Evolutionary conservation across 2,797 vertebrate genomes (phyloP).

Genomic region (Astyanax mexicanus): DNA sequence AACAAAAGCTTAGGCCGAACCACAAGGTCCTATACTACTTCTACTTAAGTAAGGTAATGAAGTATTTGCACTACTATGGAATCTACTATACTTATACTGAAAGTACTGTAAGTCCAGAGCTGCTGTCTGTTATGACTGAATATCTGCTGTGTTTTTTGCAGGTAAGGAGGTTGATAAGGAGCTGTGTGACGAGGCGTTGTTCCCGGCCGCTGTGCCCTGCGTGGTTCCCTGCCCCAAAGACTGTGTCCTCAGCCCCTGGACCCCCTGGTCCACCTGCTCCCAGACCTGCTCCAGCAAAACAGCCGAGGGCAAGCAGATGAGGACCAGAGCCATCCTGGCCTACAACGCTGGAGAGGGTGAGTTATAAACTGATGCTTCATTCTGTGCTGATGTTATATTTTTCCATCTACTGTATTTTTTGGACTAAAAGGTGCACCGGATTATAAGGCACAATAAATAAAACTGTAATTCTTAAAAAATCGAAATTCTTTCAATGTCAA

Average conservation of each 20-base stretch:
- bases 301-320: conserved; percentile 92
- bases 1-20: no score
- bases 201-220: conserved; percentile 84
- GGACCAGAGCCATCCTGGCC: conserved; percentile 91
- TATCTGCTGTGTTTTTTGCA: conserved; percentile 57
- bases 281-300: conserved; percentile 98
- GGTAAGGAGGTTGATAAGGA: conserved; percentile 84
- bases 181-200: conserved; percentile 84
- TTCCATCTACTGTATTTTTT: no score
- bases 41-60: no score
- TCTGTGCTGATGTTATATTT: not conserved
- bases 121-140: not conserved
- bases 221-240: conserved; percentile 91
- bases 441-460: no score
- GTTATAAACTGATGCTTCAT: not conserved
- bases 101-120: no score
- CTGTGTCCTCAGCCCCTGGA: conserved; percentile 95
- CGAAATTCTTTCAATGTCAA: no score
- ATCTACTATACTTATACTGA: no score
- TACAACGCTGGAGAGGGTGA: conserved; percentile 94
- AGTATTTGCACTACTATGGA: no score
- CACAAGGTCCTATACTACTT: no score
- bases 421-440: no score
- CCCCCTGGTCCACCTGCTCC: conserved; percentile 92
- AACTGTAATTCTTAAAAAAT: no score